Evolutionary conservation across 2,888 invertebrate species (phyloP).

Genomic region (Dicyrtoma fusca): DNA sequence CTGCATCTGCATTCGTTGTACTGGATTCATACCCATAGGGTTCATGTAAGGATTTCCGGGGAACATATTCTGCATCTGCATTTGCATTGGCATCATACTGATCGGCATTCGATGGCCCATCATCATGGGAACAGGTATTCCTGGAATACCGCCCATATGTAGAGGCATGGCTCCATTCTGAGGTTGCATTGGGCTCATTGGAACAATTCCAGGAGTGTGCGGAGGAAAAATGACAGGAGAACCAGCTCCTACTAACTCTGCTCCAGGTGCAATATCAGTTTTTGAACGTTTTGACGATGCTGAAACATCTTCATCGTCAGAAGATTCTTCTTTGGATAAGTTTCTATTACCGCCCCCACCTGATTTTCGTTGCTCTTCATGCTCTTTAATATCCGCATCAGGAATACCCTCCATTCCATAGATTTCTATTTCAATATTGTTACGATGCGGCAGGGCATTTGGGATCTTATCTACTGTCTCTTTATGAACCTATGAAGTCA

Average conservation of each 20-base stretch:
- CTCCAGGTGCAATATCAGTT: slow-evolving; percentile 5
- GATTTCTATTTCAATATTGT: slow-evolving; percentile 98
- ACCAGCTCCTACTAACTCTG: slow-evolving; percentile 16
- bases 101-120: slow-evolving; percentile 66
- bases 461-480: slow-evolving; percentile 99
- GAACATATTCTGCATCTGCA: slow-evolving; percentile 47
- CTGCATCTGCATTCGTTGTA: slow-evolving; percentile 40
- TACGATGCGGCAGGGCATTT: slow-evolving; percentile 94
- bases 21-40: slow-evolving; percentile 65
- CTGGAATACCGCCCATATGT: slow-evolving; percentile 55
- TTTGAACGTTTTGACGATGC: slow-evolving; percentile 45
- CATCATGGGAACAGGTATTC: slow-evolving; percentile 63
- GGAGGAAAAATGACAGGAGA: slow-evolving; percentile 33
- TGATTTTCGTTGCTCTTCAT: slow-evolving; percentile 77
- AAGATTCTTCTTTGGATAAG: slow-evolving; percentile 50
- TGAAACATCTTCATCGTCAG: slow-evolving; percentile 54
- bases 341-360: slow-evolving; percentile 36
- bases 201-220: slow-evolving; percentile 67
- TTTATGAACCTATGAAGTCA: slow-evolving; percentile 84
- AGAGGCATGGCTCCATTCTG: slow-evolving; percentile 23
- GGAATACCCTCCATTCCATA: slow-evolving; percentile 99
- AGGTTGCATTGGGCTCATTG: slow-evolving; percentile 36
- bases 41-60: slow-evolving; percentile 62
- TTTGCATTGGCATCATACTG: slow-evolving; percentile 42
- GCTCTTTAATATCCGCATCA: slow-evolving; percentile 88